phyloP scores from a whole-genome alignment of 2,888 invertebrate genomes.

The Rosalia funebris region DNA sequence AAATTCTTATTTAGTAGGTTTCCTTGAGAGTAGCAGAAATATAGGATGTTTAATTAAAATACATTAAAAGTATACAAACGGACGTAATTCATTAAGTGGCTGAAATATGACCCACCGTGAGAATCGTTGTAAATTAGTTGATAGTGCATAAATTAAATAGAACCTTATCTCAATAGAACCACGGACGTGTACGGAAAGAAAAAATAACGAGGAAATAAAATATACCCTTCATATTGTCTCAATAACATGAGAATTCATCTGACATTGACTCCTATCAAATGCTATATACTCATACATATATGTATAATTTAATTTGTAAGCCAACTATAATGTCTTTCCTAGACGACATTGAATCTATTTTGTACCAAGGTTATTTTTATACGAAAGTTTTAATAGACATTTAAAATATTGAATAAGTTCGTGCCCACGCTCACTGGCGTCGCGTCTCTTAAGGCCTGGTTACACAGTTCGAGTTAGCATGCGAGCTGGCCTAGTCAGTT shows the following conservation, averaged over 20 bases:
- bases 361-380: slow-evolving; percentile 39
- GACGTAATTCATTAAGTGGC: too few species aligned
- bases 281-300: slow-evolving; percentile 31
- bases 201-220: background rate
- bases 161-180: too few species aligned
- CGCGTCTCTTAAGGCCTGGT: too few species aligned
- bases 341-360: slow-evolving; percentile 45
- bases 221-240: background rate
- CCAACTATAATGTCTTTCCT: slow-evolving; percentile 30
- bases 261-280: slow-evolving; percentile 36
- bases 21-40: too few species aligned
- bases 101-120: too few species aligned
- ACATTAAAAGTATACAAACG: too few species aligned
- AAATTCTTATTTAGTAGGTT: too few species aligned
- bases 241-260: slow-evolving; percentile 18
- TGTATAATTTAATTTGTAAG: slow-evolving; percentile 35
- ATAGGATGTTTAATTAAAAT: too few species aligned
- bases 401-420: slow-evolving; percentile 39
- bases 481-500: too few species aligned
- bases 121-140: too few species aligned
- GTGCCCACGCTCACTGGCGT: slow-evolving; percentile 11
- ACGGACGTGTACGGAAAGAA: background rate
- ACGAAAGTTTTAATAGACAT: slow-evolving; percentile 39
- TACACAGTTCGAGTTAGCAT: too few species aligned
- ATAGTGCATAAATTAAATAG: too few species aligned